A percentile compares a stretch with the other conserved stretches of the same genome.
These are phyloP conservation scores for Tragopan temminckii DNA, from an alignment of 2,797 vertebrate genomes.

Conservation along the genomic window DNA sequence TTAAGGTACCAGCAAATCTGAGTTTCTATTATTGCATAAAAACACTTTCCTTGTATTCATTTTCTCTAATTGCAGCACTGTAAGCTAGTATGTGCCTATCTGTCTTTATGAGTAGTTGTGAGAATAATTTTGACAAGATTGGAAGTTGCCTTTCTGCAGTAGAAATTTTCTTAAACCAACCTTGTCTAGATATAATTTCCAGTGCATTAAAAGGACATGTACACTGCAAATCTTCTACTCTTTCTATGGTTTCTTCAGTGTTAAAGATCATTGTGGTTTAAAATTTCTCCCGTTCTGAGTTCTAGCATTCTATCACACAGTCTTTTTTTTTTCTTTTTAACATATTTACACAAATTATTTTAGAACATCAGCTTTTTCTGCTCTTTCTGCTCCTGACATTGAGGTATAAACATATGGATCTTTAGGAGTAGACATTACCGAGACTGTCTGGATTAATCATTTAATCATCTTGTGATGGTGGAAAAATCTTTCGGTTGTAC, in stretches of 20 bases:
- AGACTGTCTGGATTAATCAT: neutral
- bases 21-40: neutral
- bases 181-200: neutral
- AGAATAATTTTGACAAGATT: neutral
- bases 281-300: neutral
- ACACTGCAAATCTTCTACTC: neutral
- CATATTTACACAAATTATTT: neutral
- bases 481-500: neutral
- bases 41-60: neutral
- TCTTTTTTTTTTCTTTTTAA: neutral
- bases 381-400: neutral
- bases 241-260: neutral
- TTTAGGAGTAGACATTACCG: neutral
- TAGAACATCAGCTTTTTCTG: neutral
- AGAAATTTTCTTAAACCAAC: neutral
- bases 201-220: neutral
- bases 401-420: fast-evolving
- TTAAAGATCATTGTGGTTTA: neutral
- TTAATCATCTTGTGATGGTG: neutral
- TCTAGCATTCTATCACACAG: neutral
- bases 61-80: neutral
- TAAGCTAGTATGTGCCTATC: neutral
- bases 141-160: neutral
- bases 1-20: neutral
- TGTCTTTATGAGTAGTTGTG: neutral